Base-by-base conservation (phyloP, 2,888 invertebrate species). In the Lycophotia porphyrea region DNA sequence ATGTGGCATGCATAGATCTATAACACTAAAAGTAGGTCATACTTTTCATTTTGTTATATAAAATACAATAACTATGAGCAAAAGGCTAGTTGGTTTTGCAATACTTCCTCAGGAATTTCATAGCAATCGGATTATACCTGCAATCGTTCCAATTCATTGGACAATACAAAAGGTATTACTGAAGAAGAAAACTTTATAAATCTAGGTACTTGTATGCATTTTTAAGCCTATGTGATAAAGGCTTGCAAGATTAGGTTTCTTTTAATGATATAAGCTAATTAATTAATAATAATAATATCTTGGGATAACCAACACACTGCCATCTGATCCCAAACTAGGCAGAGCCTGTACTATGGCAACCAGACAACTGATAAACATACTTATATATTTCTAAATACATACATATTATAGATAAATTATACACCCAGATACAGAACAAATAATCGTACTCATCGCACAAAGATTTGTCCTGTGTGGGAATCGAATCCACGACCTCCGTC, bases 121-220 rank as follows among this genome's bases (percentile, higher is more conserved):
- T 49, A 8, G 47, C 42, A 21, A 5, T 5, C 58, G 27, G 27
- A 42, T 36, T 34, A 24, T 18, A 76, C 47, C 18, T 44, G 49
- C 34, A 52, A 52, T 52, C 7, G 49, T 77, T 44, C 15, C 31
- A 42, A 65, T 68, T 18, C 31, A 11, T 52, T n/a, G 52, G 52
- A 52, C n/a, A 52, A 52, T 49, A 3, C 2, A 42, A 24, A 49
- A 18, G 24, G 8, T 8, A 24, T 3, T 47, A 76, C n/a, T 61
- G 31, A 34, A 78, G 21, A 42, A 31, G 55, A 78, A n/a, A 5
- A 60, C 47, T 39, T 42, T 24, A 47, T 47, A 42, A 55, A 49
- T n/a, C 49, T 52, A 11, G 1, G 4, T 52, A 52, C n/a, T n/a
- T n/a, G n/a, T n/a, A 52, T n/a, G n/a, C n/a, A 52, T 52, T 52